phyloP scores from a whole-genome alignment of 2,797 vertebrate species.

The Chelonia mydas region DNA sequence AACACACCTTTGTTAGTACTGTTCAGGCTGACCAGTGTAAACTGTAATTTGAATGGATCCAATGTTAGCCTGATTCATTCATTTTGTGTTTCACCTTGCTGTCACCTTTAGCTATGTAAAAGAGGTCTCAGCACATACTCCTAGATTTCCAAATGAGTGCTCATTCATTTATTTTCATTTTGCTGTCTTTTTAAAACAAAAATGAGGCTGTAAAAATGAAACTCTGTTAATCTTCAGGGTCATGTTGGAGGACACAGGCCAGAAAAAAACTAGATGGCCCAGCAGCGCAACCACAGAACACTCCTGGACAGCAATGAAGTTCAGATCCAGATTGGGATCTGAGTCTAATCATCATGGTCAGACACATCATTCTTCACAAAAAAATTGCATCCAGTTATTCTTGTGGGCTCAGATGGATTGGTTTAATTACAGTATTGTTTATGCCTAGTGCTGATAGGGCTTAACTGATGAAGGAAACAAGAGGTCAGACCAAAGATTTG shows the following conservation, averaged over 20 bases:
- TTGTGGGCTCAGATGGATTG: conserved; percentile 41
- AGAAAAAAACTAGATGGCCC: not conserved
- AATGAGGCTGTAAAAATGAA: not conserved
- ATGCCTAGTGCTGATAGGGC: not conserved
- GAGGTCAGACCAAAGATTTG: not conserved
- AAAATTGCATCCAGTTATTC: conserved; percentile 3
- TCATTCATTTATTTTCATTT: not conserved
- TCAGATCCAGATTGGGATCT: not conserved
- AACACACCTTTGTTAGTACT: not conserved
- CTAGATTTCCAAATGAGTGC: not conserved
- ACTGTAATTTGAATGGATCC: not conserved
- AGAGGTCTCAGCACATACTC: conserved; percentile 28
- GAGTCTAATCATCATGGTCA: not conserved
- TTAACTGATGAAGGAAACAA: not conserved
- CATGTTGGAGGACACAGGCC: not conserved
- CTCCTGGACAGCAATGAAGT: not conserved
- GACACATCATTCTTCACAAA: not conserved
- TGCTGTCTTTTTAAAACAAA: not conserved
- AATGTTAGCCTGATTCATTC: conserved; percentile 15
- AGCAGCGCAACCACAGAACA: not conserved
- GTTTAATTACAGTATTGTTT: conserved; percentile 57
- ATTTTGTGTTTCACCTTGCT: conserved; percentile 1
- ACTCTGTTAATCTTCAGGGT: not conserved
- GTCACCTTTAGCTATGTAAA: not conserved
- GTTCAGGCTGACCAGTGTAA: not conserved